Conservation (phyloP, 1,140 invertebrate genomes). For the Chymomyza costata region DNA sequence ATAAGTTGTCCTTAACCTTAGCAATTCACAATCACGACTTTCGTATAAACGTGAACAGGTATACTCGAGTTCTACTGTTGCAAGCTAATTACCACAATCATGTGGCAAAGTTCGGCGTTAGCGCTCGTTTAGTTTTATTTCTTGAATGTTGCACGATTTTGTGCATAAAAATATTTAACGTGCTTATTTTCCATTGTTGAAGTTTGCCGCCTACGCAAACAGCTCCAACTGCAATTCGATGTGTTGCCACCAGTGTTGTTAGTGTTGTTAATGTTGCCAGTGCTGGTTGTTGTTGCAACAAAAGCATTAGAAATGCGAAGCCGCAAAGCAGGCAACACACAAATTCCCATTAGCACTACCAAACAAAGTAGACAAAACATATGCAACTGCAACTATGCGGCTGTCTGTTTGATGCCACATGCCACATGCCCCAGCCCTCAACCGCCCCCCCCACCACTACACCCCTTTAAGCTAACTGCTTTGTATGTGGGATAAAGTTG, state of each 20-base stretch:
- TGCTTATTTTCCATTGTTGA: constrained; percentile 29
- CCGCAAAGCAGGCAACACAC: constrained; percentile 42
- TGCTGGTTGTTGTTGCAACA: constrained; percentile 45
- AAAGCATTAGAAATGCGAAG: constrained; percentile 57
- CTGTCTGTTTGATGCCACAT: constrained; percentile 21
- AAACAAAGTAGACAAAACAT: background rate
- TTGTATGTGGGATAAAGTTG: constrained; percentile 68
- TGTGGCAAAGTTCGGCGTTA: constrained; percentile 44
- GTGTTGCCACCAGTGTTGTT: constrained; percentile 16
- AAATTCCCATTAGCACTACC: constrained; percentile 63
- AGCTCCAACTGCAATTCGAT: constrained; percentile 51
- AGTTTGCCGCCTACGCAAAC: constrained; percentile 28
- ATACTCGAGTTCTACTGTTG: no score
- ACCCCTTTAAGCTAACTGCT: constrained; percentile 27
- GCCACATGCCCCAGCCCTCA: background rate
- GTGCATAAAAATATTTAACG: constrained; percentile 46
- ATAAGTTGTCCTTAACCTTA: no score
- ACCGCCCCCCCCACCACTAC: no score
- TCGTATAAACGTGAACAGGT: no score
- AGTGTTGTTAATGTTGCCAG: constrained; percentile 1
- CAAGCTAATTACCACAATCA: no score
- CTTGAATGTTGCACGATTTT: constrained; percentile 21
- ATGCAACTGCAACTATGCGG: background rate
- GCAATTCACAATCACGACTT: no score
- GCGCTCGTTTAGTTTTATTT: background rate